A percentile compares a stretch with the other conserved stretches of the same genome.
These are phyloP conservation scores for Camponotus floridanus DNA, from an alignment of 1,140 invertebrate genomes.

Conservation along the genomic window DNA sequence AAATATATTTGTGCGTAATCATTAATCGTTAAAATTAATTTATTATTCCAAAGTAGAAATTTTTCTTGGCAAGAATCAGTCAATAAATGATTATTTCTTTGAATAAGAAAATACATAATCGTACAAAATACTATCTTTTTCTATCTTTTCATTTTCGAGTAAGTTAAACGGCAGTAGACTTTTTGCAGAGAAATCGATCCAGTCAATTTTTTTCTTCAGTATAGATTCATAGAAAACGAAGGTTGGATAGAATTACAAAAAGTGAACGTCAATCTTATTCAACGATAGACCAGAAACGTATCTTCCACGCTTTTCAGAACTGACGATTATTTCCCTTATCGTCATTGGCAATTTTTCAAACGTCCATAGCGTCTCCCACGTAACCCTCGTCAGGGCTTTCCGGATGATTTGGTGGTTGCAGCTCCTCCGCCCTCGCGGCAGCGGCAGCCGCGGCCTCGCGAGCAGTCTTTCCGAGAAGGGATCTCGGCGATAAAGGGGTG, in stretches of 20 bases:
- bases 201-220: background rate
- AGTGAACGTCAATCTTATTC: conserved; percentile 17
- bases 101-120: background rate
- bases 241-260: background rate
- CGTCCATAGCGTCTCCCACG: conserved; percentile 90
- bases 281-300: background rate
- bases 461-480: conserved; percentile 79
- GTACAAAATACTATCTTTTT: background rate
- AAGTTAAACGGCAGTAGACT: conserved; percentile 4
- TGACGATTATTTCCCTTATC: background rate
- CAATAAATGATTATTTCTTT: background rate
- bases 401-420: conserved; percentile 87
- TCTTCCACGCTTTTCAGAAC: background rate
- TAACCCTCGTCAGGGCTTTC: conserved; percentile 96
- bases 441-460: conserved; percentile 78
- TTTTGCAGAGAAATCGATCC: conserved; percentile 1
- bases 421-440: conserved; percentile 73
- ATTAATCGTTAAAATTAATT: conserved; percentile 10
- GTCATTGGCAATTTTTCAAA: conserved; percentile 77
- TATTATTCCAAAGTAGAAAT: background rate
- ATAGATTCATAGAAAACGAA: background rate
- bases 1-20: conserved; percentile 7
- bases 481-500: conserved; percentile 80
- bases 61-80: background rate
- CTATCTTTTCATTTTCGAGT: background rate